Conservation (phyloP, 2,113 vertebrate genomes). For the Platycercus adscitus region DNA sequence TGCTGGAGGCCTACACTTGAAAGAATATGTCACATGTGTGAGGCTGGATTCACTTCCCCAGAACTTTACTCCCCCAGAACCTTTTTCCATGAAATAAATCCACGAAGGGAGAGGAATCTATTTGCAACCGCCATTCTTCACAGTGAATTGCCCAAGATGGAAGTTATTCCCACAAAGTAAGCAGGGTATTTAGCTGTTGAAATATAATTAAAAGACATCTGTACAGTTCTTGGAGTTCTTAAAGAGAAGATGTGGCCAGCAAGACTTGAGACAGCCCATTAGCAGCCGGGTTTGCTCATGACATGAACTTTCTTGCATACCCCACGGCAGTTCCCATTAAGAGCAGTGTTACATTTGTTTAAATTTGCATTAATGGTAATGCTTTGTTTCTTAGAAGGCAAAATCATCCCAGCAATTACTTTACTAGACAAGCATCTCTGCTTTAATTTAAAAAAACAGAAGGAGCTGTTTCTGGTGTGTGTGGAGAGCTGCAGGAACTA, state of each 20-base stretch:
- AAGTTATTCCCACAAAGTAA: neutral
- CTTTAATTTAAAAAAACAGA: slow-evolving; percentile 23
- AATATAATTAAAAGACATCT: neutral
- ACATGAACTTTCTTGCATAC: neutral
- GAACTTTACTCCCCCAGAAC: neutral
- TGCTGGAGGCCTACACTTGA: neutral
- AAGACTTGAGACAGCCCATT: neutral
- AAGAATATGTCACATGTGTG: neutral
- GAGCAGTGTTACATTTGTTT: neutral
- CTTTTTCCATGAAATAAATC: neutral
- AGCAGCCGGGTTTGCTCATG: neutral
- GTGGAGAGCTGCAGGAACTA: neutral
- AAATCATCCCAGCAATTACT: slow-evolving; percentile 9
- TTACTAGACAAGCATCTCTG: neutral
- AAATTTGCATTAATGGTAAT: slow-evolving; percentile 28
- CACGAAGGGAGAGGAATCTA: neutral
- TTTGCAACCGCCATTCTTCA: neutral
- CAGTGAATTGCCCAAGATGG: neutral
- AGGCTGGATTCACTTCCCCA: neutral
- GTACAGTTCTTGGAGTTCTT: neutral
- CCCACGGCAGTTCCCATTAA: neutral
- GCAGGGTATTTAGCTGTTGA: neutral
- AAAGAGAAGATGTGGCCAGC: neutral
- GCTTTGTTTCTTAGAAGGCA: slow-evolving; percentile 28
- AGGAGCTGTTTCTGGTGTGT: neutral